phyloP scores from a whole-genome alignment of 2,888 invertebrate species.

The Coleophora flavipennella region DNA sequence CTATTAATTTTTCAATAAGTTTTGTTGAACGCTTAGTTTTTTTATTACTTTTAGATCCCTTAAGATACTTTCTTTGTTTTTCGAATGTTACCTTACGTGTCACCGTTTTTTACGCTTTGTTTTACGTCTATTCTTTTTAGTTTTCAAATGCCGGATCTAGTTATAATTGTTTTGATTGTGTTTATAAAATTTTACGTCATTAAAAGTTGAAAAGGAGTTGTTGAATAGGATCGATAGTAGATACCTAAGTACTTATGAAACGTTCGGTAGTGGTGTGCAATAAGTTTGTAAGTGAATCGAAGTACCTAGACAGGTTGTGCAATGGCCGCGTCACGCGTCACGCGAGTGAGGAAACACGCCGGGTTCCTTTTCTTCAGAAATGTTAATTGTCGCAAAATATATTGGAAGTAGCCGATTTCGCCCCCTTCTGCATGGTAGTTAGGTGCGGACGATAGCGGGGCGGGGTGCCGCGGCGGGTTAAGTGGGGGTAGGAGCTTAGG shows the following conservation, averaged over 20 bases:
- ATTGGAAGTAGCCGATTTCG: conserved; percentile 57
- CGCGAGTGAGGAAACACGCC: conserved; percentile 27
- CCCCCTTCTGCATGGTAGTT: conserved; percentile 67
- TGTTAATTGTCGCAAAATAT: conserved; percentile 68
- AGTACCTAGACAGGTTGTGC: conserved; percentile 31
- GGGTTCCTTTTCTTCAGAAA: conserved; percentile 54
- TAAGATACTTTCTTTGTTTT: conserved; percentile 35
- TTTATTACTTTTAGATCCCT: conserved; percentile 40
- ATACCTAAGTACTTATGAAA: conserved; percentile 19
- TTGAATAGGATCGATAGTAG: conserved; percentile 1
- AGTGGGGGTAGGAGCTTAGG: conserved; percentile 18
- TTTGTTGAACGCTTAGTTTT: conserved; percentile 38
- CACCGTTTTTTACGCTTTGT: conserved; percentile 50
- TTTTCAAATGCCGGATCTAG: no score
- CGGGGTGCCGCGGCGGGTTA: conserved; percentile 16
- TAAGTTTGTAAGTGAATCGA: conserved; percentile 29
- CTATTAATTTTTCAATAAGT: conserved; percentile 32
- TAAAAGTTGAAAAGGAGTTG: no score
- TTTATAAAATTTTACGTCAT: no score
- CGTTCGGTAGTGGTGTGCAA: conserved; percentile 35
- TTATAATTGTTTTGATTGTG: conserved; percentile 13
- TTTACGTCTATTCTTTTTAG: conserved; percentile 18
- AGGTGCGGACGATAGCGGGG: conserved; percentile 38
- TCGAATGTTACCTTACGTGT: conserved; percentile 43
- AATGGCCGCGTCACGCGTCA: no score